phyloP scores from a whole-genome alignment of 2,888 invertebrate species.

The Ischnus inquisitorius region DNA sequence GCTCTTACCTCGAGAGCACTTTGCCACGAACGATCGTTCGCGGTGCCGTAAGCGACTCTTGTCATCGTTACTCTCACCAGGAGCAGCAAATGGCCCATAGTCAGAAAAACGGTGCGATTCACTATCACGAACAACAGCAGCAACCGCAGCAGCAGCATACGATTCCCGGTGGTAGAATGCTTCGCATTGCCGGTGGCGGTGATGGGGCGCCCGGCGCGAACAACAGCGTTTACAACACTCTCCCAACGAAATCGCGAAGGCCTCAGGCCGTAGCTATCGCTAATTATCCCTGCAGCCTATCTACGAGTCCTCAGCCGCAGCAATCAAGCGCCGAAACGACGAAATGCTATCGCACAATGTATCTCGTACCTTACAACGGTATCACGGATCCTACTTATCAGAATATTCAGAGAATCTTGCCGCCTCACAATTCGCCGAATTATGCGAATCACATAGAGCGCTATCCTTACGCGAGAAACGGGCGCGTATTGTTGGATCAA shows the following conservation, averaged over 20 bases:
- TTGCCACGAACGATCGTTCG: slow-evolving; percentile 74
- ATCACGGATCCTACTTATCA: slow-evolving; percentile 83
- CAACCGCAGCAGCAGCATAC: slow-evolving; percentile 64
- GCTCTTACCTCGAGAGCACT: slow-evolving; percentile 79
- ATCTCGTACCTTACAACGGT: slow-evolving; percentile 83
- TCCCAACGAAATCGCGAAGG: slow-evolving; percentile 71
- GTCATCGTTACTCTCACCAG: slow-evolving; percentile 73
- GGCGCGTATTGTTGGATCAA: slow-evolving; percentile 67
- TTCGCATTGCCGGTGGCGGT: slow-evolving; percentile 77
- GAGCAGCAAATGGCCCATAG: slow-evolving; percentile 60
- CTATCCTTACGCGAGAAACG: slow-evolving; percentile 82
- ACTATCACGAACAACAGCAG: slow-evolving; percentile 76
- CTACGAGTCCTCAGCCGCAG: slow-evolving; percentile 49
- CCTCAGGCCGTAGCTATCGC: slow-evolving; percentile 68
- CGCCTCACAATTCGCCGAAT: slow-evolving; percentile 78
- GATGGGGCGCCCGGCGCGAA: slow-evolving; percentile 67
- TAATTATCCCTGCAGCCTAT: slow-evolving; percentile 77
- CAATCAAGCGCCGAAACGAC: slow-evolving; percentile 67
- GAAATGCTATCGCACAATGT: slow-evolving; percentile 84
- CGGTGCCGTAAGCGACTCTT: slow-evolving; percentile 58
- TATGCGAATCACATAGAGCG: slow-evolving; percentile 83
- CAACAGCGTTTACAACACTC: slow-evolving; percentile 73
- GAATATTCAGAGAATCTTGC: slow-evolving; percentile 82
- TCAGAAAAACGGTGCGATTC: slow-evolving; percentile 77
- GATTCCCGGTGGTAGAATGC: slow-evolving; percentile 72